phyloP scores from a whole-genome alignment of 2,888 invertebrate species.

The Lepas anatifera region DNA sequence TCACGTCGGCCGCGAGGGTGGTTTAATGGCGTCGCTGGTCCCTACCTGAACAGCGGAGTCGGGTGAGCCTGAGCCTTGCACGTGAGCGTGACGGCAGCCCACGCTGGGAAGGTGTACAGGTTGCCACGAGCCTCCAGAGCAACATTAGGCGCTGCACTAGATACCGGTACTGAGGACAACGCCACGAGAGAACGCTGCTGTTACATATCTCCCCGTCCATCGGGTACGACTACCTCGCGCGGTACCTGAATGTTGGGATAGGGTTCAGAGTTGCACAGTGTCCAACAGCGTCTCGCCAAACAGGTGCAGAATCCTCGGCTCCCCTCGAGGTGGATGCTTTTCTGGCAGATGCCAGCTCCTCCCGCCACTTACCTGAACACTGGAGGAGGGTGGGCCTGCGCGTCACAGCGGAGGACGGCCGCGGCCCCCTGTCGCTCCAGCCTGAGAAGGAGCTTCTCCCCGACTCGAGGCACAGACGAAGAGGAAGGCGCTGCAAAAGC shows the following conservation, averaged over 20 bases:
- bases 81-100: constrained; percentile 22
- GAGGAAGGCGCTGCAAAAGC: background rate
- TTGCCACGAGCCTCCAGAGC: background rate
- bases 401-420: constrained; percentile 25
- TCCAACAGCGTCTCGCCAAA: too few relatives aligned
- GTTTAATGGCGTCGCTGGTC: too few relatives aligned
- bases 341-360: too few relatives aligned
- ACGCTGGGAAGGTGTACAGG: background rate
- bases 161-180: too few relatives aligned
- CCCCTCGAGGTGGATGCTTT: too few relatives aligned
- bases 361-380: constrained; percentile 26
- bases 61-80: constrained; percentile 28
- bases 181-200: too few relatives aligned
- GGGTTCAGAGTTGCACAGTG: too few relatives aligned
- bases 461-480: background rate
- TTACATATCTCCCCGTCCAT: background rate
- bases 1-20: too few relatives aligned
- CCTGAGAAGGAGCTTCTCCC: background rate
- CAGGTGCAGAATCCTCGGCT: too few relatives aligned
- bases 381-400: constrained; percentile 28
- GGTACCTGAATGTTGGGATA: background rate
- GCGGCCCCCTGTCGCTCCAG: background rate
- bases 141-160: background rate
- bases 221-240: too few relatives aligned
- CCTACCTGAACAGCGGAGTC: constrained; percentile 28